Evolutionary conservation across 2,113 vertebrate species (phyloP).

Genomic region (Ceyx cyanopectus): DNA sequence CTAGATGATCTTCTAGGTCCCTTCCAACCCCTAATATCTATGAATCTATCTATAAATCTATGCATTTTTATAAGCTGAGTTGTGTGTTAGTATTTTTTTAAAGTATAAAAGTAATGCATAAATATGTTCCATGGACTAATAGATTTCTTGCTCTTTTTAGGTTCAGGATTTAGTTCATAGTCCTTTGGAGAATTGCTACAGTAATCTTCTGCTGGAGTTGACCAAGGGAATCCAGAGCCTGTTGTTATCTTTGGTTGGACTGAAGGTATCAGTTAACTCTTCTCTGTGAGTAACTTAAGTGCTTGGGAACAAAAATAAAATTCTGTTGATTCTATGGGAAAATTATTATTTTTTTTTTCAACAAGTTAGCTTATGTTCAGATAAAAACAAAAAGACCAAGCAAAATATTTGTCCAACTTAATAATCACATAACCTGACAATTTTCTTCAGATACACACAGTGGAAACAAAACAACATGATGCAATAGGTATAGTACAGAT

Average conservation of each 20-base stretch:
- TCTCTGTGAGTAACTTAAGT: constrained; percentile 14
- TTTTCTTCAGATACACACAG: neutral
- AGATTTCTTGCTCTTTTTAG: constrained; percentile 71
- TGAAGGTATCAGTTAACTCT: constrained; percentile 82
- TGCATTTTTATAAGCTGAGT: neutral
- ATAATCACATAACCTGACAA: neutral
- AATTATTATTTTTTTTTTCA: neutral
- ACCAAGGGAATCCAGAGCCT: constrained; percentile 86
- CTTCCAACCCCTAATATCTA: too few species aligned
- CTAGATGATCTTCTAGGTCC: too few species aligned
- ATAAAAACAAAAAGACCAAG: neutral
- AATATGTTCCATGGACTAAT: neutral
- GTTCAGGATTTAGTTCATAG: constrained; percentile 82
- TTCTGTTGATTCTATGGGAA: neutral
- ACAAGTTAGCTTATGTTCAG: neutral
- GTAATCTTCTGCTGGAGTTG: constrained; percentile 83
- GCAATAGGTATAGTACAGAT: neutral
- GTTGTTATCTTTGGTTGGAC: constrained; percentile 89
- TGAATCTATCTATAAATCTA: too few species aligned
- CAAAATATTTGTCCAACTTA: neutral
- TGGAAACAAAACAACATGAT: neutral
- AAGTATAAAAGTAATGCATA: neutral
- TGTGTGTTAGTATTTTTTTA: neutral
- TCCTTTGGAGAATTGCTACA: constrained; percentile 90
- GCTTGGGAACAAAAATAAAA: neutral